Evolutionary conservation across 2,113 vertebrate genomes (phyloP).

Genomic region (Cynopterus brachyotis): DNA sequence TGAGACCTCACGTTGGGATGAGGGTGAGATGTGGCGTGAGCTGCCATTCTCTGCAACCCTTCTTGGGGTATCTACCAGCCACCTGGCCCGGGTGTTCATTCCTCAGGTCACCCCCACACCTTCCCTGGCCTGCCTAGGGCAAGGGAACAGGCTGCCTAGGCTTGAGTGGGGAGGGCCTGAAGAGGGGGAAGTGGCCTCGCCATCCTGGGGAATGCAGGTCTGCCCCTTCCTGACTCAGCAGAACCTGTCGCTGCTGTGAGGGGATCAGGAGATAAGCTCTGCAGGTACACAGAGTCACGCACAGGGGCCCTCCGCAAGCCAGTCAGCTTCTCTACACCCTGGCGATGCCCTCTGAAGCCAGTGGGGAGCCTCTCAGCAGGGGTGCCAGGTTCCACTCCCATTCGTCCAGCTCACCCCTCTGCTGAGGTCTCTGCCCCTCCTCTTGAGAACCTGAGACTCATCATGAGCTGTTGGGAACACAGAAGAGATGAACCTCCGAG

Average conservation of each 20-base stretch:
- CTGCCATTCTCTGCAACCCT: neutral
- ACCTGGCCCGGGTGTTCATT: neutral
- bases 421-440: neutral
- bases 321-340: neutral
- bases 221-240: constrained; percentile 41
- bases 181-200: too few species aligned
- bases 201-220: rapidly evolving
- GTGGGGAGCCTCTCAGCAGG: neutral
- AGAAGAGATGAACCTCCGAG: neutral
- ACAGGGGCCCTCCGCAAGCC: neutral
- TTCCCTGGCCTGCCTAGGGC: neutral
- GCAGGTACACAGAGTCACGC: rapidly evolving
- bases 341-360: neutral
- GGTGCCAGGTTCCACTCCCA: too few species aligned
- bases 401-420: neutral
- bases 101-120: neutral
- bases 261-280: neutral
- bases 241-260: neutral
- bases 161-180: rapidly evolving
- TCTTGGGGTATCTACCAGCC: neutral
- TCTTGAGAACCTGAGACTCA: neutral
- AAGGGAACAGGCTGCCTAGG: neutral
- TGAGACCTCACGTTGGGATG: neutral
- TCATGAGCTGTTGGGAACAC: neutral
- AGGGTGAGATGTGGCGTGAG: neutral